Conservation (phyloP, 2,113 vertebrate species). For the Isichthys henryi region DNA sequence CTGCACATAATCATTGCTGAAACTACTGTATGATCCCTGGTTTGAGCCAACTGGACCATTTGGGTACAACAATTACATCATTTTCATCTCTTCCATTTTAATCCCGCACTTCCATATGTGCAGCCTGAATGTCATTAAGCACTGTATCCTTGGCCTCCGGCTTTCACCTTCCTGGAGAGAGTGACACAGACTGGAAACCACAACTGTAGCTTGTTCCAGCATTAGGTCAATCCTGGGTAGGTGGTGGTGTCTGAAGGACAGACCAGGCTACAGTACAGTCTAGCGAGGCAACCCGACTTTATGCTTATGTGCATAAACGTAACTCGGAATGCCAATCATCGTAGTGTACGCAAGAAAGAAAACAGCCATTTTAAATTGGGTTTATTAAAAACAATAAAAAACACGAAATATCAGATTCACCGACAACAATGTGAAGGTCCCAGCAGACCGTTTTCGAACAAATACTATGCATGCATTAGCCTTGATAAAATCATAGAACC, state of each 20-base stretch:
- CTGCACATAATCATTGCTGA: background rate
- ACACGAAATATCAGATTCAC: background rate
- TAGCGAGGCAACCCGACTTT: background rate
- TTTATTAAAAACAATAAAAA: background rate
- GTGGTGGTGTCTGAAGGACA: slow-evolving; percentile 14
- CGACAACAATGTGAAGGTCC: background rate
- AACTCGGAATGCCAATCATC: background rate
- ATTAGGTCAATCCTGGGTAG: background rate
- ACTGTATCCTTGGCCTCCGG: background rate
- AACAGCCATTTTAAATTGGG: background rate
- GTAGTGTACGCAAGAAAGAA: background rate
- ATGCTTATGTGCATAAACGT: background rate
- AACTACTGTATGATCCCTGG: background rate
- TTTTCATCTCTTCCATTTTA: background rate
- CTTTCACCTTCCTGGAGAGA: background rate
- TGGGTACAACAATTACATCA: slow-evolving; percentile 6
- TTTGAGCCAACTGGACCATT: background rate
- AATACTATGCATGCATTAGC: background rate
- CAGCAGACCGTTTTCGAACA: background rate
- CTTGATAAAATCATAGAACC: background rate
- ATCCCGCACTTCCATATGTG: background rate
- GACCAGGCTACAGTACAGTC: background rate
- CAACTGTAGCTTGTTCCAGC: background rate
- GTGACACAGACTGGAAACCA: background rate
- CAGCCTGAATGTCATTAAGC: slow-evolving; percentile 6